These are phyloP conservation scores for Porites divaricata DNA, from an alignment of 92 coral and sea anemone genomes.

Conservation along the genomic window DNA sequence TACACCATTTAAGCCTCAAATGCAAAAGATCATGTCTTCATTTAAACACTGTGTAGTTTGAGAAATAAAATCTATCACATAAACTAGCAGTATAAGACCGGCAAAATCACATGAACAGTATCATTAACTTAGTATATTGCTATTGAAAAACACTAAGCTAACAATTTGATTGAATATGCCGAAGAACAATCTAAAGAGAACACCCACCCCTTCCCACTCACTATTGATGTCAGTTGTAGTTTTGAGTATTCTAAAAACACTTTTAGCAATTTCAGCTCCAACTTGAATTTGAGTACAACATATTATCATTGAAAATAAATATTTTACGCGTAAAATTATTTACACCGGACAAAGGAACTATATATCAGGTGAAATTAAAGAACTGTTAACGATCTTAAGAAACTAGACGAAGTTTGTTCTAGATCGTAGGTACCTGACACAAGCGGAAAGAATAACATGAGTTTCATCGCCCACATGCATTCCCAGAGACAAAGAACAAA, in stretches of 20 bases:
- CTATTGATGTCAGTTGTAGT: not conserved
- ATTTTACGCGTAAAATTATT: not conserved
- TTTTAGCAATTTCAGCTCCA: slow-evolving; percentile 7
- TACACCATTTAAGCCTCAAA: not conserved
- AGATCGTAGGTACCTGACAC: not conserved
- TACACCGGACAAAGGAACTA: not conserved
- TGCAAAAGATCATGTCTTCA: not conserved
- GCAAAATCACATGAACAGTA: not conserved
- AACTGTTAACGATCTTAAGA: not conserved
- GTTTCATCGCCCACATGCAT: slow-evolving; percentile 28
- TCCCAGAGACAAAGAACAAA: not conserved
- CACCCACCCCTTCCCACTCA: slow-evolving; percentile 4
- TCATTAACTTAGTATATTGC: slow-evolving; percentile 3
- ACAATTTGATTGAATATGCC: not conserved
- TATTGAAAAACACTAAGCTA: slow-evolving; percentile 2
- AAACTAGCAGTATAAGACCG: not conserved
- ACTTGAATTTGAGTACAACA: not conserved
- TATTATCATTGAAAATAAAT: not conserved
- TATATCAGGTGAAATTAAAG: not conserved
- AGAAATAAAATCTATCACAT: not conserved
- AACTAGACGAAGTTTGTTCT: not conserved
- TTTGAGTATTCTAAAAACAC: no score
- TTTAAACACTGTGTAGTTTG: not conserved
- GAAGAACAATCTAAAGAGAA: not conserved
- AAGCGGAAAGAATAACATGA: not conserved